A percentile compares a stretch with the other conserved stretches of the same genome.
These are phyloP conservation scores for Chloroclysta siterata DNA, from an alignment of 2,888 invertebrate species.

Conservation along the genomic window DNA sequence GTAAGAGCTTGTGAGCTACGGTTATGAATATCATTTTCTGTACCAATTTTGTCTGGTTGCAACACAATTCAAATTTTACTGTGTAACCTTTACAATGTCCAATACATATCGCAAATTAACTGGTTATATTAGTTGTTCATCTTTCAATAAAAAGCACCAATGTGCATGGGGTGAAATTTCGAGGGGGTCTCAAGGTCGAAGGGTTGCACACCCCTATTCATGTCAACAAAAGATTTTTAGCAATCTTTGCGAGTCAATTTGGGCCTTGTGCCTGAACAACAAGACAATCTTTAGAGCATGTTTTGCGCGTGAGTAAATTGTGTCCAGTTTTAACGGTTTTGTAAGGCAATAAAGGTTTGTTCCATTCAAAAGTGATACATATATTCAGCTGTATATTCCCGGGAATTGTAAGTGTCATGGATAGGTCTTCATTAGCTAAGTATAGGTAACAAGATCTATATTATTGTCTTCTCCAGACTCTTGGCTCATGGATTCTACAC, in stretches of 20 bases:
- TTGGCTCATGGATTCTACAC: too few relatives aligned
- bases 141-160: slow-evolving; percentile 9
- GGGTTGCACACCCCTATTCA: slow-evolving; percentile 22
- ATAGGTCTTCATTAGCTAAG: not conserved
- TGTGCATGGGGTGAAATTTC: slow-evolving; percentile 18
- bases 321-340: slow-evolving; percentile 13
- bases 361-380: not conserved
- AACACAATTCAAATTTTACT: too few relatives aligned
- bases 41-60: too few relatives aligned
- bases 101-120: slow-evolving; percentile 14
- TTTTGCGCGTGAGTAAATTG: slow-evolving; percentile 15
- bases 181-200: slow-evolving; percentile 31
- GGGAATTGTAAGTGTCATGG: not conserved
- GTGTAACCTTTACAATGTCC: too few relatives aligned
- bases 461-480: too few relatives aligned
- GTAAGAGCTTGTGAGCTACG: too few relatives aligned
- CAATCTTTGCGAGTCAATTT: slow-evolving; percentile 1
- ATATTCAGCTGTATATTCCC: too few relatives aligned
- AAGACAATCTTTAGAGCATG: slow-evolving; percentile 6
- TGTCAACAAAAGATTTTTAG: slow-evolving; percentile 14
- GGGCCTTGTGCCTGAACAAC: slow-evolving; percentile 12
- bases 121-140: slow-evolving; percentile 8
- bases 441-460: too few relatives aligned
- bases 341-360: not conserved
- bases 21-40: too few relatives aligned